A percentile compares a stretch with the other conserved stretches of the same genome.
These are phyloP conservation scores for Ariopsis seemanni DNA, from an alignment of 2,113 vertebrate genomes.

Conservation along the genomic window DNA sequence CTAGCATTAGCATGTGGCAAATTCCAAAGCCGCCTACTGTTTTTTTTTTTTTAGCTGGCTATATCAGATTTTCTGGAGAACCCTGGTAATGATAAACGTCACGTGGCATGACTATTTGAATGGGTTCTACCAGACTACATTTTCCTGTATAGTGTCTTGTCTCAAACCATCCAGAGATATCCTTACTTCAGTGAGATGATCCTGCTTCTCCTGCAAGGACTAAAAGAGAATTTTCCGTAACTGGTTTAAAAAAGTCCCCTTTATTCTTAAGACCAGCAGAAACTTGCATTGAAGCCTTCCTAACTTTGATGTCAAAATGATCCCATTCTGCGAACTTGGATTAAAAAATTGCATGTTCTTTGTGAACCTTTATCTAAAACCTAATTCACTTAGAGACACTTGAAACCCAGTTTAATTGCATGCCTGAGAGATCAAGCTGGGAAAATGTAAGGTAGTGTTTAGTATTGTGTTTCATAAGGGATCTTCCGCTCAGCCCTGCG, in stretches of 20 bases:
- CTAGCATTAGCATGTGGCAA: too few relatives aligned
- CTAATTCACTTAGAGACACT: background rate
- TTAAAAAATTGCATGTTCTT: background rate
- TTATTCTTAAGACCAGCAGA: background rate
- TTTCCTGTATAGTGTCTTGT: background rate
- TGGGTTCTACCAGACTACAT: background rate
- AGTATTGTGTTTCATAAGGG: slow-evolving; percentile 4
- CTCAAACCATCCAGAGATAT: background rate
- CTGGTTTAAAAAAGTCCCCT: background rate
- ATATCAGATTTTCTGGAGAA: too few relatives aligned
- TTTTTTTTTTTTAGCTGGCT: too few relatives aligned
- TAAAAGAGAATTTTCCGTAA: background rate
- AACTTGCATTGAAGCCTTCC: background rate
- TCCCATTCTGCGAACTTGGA: background rate
- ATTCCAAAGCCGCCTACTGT: too few relatives aligned
- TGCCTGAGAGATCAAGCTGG: background rate
- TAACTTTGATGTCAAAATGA: background rate
- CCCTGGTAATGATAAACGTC: too few relatives aligned
- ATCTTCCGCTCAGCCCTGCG: background rate
- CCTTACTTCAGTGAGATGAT: background rate
- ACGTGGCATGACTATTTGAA: background rate
- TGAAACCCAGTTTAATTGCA: background rate
- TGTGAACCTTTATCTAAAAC: background rate
- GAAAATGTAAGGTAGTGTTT: background rate
- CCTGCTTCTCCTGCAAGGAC: background rate